Base-by-base conservation (phyloP, 2,888 invertebrate species). In the Ethmia dodecea region DNA sequence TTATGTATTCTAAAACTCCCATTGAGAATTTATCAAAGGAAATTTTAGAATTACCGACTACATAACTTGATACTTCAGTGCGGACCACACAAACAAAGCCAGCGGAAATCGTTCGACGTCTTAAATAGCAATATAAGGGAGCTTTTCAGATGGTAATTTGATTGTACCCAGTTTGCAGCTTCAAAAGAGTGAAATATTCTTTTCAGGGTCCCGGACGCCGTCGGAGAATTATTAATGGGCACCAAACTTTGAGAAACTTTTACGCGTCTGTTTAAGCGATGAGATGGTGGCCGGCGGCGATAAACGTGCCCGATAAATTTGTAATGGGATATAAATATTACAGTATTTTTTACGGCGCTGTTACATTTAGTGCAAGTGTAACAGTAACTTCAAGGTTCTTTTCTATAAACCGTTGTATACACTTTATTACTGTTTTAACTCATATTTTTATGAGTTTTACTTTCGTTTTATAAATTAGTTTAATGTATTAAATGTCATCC, bases 161-260 rank as follows among this genome's bases (percentile, higher is more conserved):
- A 80, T 80, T 78, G 75, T 75, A 73, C 73, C 71, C 76, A 69
- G 71, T 76, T 75, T 69, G 64, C 61, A 60, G 66, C 65, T 66
- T 68, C 67, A 75, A 79, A 79, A 76, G 77, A 77, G 72, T 73
- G 67, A 78, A 78, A 79, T 78, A 78, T 80, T 78, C 78, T 79
- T 79, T 78, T 72, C 68, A 69, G 59, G 58, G 62, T 55, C 63
- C 63, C 60, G 67, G 64, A 60, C 60, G 68, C 69, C 59, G 59
- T 66, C 55, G 50, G 62, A 59, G 76, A 71, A 79, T 76, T 79
- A 79, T 79, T 78, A 80, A 79, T 79, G 74, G 71, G 53, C 54
- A 48, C 54, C 59, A 62, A 75, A 74, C 61, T 76, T 73, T 60
- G 52, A 43, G 51, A 50, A 65, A 69, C 56, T 72, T 67, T 55